Evolutionary conservation across 2,888 invertebrate species (phyloP), one percentile per base, ranked within the genome.

Genomic region (Parapristionchus giblindavisi): DNA sequence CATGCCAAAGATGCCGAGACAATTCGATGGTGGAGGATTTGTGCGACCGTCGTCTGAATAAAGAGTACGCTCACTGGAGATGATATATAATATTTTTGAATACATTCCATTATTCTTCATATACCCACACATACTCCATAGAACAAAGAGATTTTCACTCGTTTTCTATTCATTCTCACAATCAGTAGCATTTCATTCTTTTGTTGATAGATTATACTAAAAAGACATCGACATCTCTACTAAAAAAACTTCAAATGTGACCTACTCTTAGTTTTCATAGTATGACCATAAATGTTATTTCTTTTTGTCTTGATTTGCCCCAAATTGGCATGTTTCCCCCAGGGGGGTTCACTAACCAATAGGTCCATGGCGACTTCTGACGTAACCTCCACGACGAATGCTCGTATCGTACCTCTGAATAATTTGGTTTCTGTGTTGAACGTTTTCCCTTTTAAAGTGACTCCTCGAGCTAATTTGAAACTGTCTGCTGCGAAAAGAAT

Each of bases 1-100:
- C 70, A 65, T 65, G 24, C 68, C 68, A 29, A 68, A 68, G 51
- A 68, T 29, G 51, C 68, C 68, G 51, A 68, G 68, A 27, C 68
- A 68, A 8, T 48, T 36, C 36, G 68, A 68, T 1, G 68, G 68
- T 0, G 32, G 11, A 3, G 68, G 68, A 24, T 34, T n/a, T 34
- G 51, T 52, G n/a, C 68, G 68, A 36, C 68, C 68, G 34, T 68
- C 68, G 8, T 52, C 68, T 68, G 52, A 8, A 36, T 6, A 68
- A 34, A 52, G 48, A 21, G 21, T 48, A 48, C 48, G 48, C n/a
- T n/a, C n/a, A n/a, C n/a, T n/a, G n/a, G n/a, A n/a, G n/a, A n/a
- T n/a, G n/a, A n/a, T n/a, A n/a, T n/a, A n/a, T n/a, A n/a, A n/a
- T n/a, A n/a, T n/a, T n/a, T n/a, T n/a, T n/a, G n/a, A n/a, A n/a